Base-by-base conservation (phyloP, 2,797 vertebrate genomes). In the Xenopus petersii region DNA sequence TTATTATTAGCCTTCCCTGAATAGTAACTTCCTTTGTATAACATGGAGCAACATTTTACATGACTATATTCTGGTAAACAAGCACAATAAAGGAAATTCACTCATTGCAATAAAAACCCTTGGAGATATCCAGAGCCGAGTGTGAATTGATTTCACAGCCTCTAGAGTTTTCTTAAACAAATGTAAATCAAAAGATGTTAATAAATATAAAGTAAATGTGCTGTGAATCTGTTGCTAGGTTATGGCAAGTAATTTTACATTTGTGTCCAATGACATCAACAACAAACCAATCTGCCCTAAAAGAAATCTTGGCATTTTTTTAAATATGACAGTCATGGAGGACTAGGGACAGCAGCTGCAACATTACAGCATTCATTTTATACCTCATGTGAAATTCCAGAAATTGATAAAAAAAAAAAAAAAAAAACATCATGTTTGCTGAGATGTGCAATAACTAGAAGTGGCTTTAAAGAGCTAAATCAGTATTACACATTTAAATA, bases 281-380 rank as follows among this genome's bases (percentile, higher is more conserved):
- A 70, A 70, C 26, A 59, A 70, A 70, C 68, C 55, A 70, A 60
- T 36, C 73, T 63, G 46, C 66, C 59, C 66, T 69, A 10, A 59
- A 64, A 67, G 67, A 75, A 75, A 64, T 42, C 73, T 75, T 75
- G 66, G 65, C 73, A 69, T 75, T 75, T 75, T 75, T 56, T 51
- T 16, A 12, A 68, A 63, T 63, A 75, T 62, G 67, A 75, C 73
- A 75, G n/a, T 64, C 73, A 75, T 63, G 24, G 47, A 75, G 59
- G 62, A 56, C 48, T n/a, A 24, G 60, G 73, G 59, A 75, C 60
- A 70, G 36, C 73, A 75, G 73, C 73, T 75, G 73, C 60, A 70
- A 26, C n/a, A 75, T 75, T 63, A 75, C 67, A 17, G 24, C 73
- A 75, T 70, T 55, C 13, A 15, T 51, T 60, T 68, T 62, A 42